Base-by-base conservation (phyloP, 1,140 invertebrate genomes). In the Drosophila simulans region DNA sequence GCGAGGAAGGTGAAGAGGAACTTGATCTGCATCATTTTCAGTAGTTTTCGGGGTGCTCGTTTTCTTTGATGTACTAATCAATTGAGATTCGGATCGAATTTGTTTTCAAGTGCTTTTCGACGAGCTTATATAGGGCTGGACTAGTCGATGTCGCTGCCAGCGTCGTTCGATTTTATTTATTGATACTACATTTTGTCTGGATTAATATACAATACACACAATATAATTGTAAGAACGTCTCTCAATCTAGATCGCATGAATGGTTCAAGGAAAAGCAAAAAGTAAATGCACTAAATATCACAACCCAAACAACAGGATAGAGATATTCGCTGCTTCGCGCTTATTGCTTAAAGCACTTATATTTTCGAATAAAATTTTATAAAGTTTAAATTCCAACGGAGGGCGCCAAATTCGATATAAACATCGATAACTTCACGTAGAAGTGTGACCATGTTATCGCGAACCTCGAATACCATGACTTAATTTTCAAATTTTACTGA, bases 11-110 rank as follows among this genome's bases (percentile, higher is more conserved):
- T n/a, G 8, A 55, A 55, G 8, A 60, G 51, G 5, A 20, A 56
- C 15, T 56, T 60, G 22, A 60, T n/a, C 3, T 63, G 59, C 59
- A 63, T 63, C 37, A 35, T 52, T 35, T 34, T 48, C 2, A 8
- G 20, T 22, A n/a, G 22, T 48, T 27, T 27, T 27, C 1, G 5
- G 2, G 5, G 15, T 25, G 40, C 5, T 22, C 0, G 27, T 31
- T 31, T 2, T 31, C 27, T 27, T 20, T 43, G 7, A 12, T 17
- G 20, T 45, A 20, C 4, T 13, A 25, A 46, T 10, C 11, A 13
- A 48, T 13, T 27, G 1, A 27, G 25, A 27, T 48, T 3, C 25
- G 25, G n/a, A 27, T 8, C 1, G 22, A 15, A 1, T 48, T 31
- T 15, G 46, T 20, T 10, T 20, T 45, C 4, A 45, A 45, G 15